Evolutionary conservation across 1,140 invertebrate genomes (phyloP).

Genomic region (Drosophila hydei): DNA sequence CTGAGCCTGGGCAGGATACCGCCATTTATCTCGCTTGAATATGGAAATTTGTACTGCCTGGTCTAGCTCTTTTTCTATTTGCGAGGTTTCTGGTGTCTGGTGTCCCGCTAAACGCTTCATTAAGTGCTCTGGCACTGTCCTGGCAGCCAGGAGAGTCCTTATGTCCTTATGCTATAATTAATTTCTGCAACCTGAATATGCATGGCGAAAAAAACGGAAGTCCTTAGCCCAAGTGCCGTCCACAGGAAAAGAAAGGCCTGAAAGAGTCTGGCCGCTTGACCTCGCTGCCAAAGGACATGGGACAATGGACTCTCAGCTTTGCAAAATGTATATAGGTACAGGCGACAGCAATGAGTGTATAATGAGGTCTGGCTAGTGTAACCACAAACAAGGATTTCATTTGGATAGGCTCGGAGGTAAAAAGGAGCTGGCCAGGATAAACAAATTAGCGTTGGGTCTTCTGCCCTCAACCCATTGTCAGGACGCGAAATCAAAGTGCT

Average conservation of each 20-base stretch:
- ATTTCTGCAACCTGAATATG: constrained; percentile 68
- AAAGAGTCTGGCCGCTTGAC: constrained; percentile 10
- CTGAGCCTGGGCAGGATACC: constrained; percentile 24
- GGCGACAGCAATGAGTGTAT: constrained; percentile 30
- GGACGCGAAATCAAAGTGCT: constrained; percentile 37
- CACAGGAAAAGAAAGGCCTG: background rate
- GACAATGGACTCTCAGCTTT: constrained; percentile 1
- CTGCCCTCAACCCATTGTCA: constrained; percentile 13
- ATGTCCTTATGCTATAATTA: constrained; percentile 68
- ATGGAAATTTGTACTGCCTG: constrained; percentile 57
- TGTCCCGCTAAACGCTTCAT: constrained; percentile 66
- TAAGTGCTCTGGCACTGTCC: constrained; percentile 65
- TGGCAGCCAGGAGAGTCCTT: constrained; percentile 52
- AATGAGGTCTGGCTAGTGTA: constrained; percentile 19
- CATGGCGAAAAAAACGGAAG: constrained; percentile 11
- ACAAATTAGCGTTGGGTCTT: constrained; percentile 10
- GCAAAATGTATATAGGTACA: constrained; percentile 23
- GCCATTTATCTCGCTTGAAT: constrained; percentile 74
- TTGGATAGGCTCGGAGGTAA: constrained; percentile 4
- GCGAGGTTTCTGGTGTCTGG: constrained; percentile 13
- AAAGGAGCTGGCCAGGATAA: constrained; percentile 4
- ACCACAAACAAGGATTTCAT: constrained; percentile 42
- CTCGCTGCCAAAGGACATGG: constrained; percentile 7
- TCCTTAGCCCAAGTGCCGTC: background rate
- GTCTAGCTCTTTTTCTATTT: background rate